Percentiles rank a stretch among this genome's conserved stretches.
Conservation (phyloP, 2,888 invertebrate genomes). For the Phoenoteleia sp. region DNA sequence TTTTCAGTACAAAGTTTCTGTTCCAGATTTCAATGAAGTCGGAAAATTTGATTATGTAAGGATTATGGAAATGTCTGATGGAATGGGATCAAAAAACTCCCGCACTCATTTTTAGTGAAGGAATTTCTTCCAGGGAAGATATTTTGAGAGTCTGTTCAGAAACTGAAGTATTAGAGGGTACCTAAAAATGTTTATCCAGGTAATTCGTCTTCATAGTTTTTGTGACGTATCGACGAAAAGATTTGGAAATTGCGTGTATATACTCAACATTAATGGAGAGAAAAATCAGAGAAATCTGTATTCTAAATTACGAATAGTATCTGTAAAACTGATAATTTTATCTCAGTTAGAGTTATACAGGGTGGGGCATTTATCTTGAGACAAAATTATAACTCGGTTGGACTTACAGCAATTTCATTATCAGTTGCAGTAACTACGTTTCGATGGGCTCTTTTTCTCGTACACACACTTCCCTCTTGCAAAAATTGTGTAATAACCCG, state of each 20-base stretch:
- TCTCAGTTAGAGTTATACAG: no score
- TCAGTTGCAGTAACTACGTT: no score
- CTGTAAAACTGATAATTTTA: no score
- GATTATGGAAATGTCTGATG: conserved; percentile 9
- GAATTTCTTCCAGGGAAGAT: neutral
- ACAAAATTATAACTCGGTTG: no score
- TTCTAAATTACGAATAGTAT: no score
- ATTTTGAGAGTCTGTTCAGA: neutral
- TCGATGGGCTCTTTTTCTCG: no score
- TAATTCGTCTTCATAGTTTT: neutral
- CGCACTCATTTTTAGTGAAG: neutral
- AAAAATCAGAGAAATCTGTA: no score
- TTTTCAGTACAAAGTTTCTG: neutral
- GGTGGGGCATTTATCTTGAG: no score
- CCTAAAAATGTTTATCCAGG: neutral
- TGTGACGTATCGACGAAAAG: conserved; percentile 8
- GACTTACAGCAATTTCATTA: no score
- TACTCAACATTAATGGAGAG: neutral
- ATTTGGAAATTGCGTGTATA: neutral
- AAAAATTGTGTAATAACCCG: no score
- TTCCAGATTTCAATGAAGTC: no score
- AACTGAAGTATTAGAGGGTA: neutral
- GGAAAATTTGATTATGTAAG: neutral
- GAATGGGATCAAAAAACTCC: neutral
- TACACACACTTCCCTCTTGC: no score